These are phyloP conservation scores for Oreonectes daqikongensis DNA, from an alignment of 2,797 vertebrate genomes.

Conservation along the genomic window DNA sequence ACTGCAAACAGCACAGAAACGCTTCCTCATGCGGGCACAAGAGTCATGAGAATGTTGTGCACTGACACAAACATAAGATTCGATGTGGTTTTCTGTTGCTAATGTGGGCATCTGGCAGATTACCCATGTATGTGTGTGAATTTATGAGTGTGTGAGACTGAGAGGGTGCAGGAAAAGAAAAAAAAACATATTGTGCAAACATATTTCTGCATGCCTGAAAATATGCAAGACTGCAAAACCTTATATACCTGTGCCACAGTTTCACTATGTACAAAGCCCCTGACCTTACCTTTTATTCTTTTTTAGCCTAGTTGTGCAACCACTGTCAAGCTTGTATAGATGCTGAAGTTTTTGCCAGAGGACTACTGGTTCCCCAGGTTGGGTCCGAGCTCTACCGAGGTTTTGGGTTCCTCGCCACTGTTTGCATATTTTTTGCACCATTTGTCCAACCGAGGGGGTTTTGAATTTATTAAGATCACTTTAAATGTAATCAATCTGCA, in stretches of 20 bases:
- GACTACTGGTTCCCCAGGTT: too few relatives aligned
- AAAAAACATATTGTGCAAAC: neutral
- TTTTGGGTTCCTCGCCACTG: too few relatives aligned
- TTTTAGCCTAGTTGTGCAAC: too few relatives aligned
- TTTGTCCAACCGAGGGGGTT: too few relatives aligned
- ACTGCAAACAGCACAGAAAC: neutral
- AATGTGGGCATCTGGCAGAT: conserved; percentile 23
- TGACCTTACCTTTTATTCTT: too few relatives aligned
- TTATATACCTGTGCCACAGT: neutral
- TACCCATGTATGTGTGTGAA: conserved; percentile 5
- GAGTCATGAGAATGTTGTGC: neutral
- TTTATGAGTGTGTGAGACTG: conserved; percentile 26
- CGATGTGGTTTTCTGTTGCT: conserved; percentile 29
- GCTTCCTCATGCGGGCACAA: neutral
- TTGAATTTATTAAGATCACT: too few relatives aligned
- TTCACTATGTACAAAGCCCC: neutral
- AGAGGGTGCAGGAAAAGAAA: neutral
- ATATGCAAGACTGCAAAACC: neutral
- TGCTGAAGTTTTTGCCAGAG: too few relatives aligned
- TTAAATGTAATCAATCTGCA: too few relatives aligned
- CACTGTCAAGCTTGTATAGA: too few relatives aligned
- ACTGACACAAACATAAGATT: neutral
- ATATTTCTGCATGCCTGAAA: neutral
- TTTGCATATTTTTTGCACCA: too few relatives aligned
- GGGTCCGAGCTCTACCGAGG: too few relatives aligned